Evolutionary conservation across 2,797 vertebrate species (phyloP), one percentile per base, ranked within the genome.

Genomic region (Chelmon rostratus): DNA sequence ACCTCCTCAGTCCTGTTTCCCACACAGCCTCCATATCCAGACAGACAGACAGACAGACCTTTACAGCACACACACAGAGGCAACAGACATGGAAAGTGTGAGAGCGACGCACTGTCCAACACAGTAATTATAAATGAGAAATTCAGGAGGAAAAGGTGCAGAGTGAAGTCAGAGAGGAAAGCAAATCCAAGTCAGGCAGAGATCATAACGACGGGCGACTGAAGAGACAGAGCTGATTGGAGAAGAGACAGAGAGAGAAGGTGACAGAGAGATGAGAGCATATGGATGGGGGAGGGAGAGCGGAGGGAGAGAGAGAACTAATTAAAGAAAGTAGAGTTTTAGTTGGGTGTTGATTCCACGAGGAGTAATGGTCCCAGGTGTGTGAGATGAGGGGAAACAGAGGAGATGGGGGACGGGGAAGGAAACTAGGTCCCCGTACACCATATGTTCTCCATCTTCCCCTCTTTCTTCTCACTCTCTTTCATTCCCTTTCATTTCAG

Each of bases 261-360:
- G 47, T 42, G 63, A 69, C 25, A 21, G 44, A 81, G 69, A 73
- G 67, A 75, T 66, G 67, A 65, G 67, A 86, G 57, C 82, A 83
- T 76, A 87, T 81, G 78, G 79, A 76, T 53, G 68, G 58, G 71
- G 65, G 63, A 67, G 44, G 18, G 54, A 73, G 28, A 44, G 49
- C 13, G 23, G 58, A 53, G 59, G 35, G 67, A 71, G 68, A 80
- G 66, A 38, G 78, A 75, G 73, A 86, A 83, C 88, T 88, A 82
- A 92, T 92, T 89, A 79, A 84, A 86, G 80, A 86, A 92, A 87
- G 78, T 83, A 15, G 76, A 88, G 72, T 91, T 89, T 87, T 83
- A 90, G 84, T 85, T 87, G 83, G 79, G 72, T 89, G 85, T 82
- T 85, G 85, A 82, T 86, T 90, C 88, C 86, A 68, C 8, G 38